phyloP scores from a whole-genome alignment of 2,113 vertebrate genomes.

The Athene noctua region DNA sequence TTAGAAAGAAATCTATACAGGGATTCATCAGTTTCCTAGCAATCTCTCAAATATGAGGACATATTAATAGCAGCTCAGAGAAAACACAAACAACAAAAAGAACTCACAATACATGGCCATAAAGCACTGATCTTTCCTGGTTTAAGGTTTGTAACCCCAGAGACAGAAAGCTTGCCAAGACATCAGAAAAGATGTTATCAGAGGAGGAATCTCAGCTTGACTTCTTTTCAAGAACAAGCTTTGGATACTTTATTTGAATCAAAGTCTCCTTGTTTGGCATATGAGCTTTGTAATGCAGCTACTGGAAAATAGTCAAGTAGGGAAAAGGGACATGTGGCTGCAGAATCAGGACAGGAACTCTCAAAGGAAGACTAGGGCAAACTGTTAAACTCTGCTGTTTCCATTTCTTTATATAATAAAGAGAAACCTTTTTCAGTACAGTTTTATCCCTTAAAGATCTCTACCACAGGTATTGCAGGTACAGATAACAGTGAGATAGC shows the following conservation, averaged over 20 bases:
- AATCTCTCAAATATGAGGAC: background rate
- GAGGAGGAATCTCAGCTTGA: conserved; percentile 8
- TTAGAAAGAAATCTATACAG: background rate
- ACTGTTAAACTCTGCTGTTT: background rate
- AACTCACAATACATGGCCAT: background rate
- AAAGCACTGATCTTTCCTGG: conserved; percentile 16
- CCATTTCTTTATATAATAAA: background rate
- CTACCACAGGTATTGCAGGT: background rate
- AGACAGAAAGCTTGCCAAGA: background rate
- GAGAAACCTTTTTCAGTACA: background rate
- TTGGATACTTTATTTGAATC: background rate
- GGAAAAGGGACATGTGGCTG: background rate
- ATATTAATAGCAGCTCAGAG: background rate
- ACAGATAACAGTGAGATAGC: background rate
- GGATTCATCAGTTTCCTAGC: background rate
- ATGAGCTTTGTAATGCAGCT: background rate
- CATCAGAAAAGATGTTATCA: conserved; percentile 33
- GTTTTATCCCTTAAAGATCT: background rate
- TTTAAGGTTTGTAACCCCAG: conserved; percentile 10
- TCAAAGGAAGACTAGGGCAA: background rate
- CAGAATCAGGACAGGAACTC: conserved; percentile 4
- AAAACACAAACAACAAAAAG: background rate
- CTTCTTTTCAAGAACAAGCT: conserved; percentile 26
- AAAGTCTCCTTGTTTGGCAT: background rate
- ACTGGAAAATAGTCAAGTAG: conserved; percentile 35